Percentiles rank a stretch among this genome's conserved stretches.
These are phyloP conservation scores for Otis tarda DNA, from an alignment of 2,113 vertebrate species.

Conservation along the genomic window DNA sequence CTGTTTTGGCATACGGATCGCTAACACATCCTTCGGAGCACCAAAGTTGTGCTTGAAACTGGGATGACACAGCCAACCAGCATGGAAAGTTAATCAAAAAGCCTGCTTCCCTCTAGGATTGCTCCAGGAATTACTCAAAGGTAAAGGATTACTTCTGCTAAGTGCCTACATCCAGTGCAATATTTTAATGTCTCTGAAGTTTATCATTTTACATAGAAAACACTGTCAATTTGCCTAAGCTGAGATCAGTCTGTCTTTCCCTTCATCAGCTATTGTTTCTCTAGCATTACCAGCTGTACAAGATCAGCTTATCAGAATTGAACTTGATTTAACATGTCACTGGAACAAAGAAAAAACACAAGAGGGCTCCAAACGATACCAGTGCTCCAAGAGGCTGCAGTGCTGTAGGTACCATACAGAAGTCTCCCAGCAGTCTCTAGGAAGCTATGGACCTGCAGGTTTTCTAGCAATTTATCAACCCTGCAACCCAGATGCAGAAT, in stretches of 20 bases:
- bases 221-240: background rate
- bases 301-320: background rate
- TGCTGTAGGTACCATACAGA: accelerated
- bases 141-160: background rate
- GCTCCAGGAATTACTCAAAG: background rate
- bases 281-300: background rate
- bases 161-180: background rate
- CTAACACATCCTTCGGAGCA: background rate
- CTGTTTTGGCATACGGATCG: background rate
- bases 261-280: background rate
- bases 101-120: background rate
- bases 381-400: background rate
- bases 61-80: background rate
- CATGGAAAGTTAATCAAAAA: background rate
- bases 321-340: background rate
- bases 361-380: background rate
- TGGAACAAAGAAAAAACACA: background rate
- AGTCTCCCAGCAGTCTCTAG: background rate
- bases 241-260: background rate
- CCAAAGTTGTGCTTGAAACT: background rate
- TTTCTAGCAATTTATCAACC: accelerated
- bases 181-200: too few species aligned
- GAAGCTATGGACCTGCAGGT: background rate
- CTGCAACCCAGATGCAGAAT: background rate
- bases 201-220: background rate